Base-by-base conservation (phyloP, 2,888 invertebrate genomes). In the Andrena flavipes region DNA sequence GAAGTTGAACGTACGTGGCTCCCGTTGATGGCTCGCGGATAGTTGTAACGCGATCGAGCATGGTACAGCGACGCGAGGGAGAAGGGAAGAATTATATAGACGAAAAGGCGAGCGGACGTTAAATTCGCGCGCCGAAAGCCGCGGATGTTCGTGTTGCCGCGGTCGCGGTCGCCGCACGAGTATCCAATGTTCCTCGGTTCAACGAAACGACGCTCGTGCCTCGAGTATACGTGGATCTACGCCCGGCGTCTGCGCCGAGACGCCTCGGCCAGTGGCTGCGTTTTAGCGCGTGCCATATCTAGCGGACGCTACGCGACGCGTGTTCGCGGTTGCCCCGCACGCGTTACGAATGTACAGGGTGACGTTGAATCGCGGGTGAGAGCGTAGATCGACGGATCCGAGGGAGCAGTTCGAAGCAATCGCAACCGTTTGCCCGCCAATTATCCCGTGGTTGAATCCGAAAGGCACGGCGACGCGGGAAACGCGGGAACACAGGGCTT, bases 161-260 rank as follows among this genome's bases (percentile, higher is more conserved):
- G 83, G 29, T 84, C 75, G 82, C 79, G 77, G 80, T 76, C 77
- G 80, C 69, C 76, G 85, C 87, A 79, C 84, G 86, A 87, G 77
- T 89, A 84, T 59, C 72, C 54, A 76, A 63, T 60, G 70, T 64
- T 74, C 29, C 48, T 62, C 77, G 87, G 85, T 85, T 84, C 79
- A 83, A 81, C 80, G 80, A 60, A 84, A 76, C 82, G 62, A 49
- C 72, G 75, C 78, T 74, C 77, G 71, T 71, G 72, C 33, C 42
- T 51, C 54, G 67, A 60, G 29, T 73, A 16, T 42, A 70, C 48
- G 65, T 42, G 72, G 48, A 71, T 59, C 51, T 51, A 16, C n/a
- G 60, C 23, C 69, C 75, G 82, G 86, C 85, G 88, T 85, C 87
- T 88, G 88, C 87, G 90, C 90, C 84, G 82, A 64, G 80, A 76